Conservation (phyloP, 2,113 vertebrate species). For the Arizona elegans region DNA sequence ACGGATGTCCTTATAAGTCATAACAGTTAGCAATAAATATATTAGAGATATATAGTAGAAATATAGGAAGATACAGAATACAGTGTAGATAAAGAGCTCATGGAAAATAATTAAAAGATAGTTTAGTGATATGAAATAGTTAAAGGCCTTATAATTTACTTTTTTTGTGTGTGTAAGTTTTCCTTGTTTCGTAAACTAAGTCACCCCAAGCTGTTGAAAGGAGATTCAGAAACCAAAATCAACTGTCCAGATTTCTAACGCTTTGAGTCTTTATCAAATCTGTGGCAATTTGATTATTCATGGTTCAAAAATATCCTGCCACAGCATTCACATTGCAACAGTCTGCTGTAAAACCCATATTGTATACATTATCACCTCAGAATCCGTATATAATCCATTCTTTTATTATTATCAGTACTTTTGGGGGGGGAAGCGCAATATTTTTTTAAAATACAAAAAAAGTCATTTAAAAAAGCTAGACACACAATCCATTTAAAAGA, state of each 20-base stretch:
- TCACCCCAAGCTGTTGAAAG: background rate
- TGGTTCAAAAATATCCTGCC: background rate
- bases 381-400: background rate
- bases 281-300: background rate
- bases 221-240: background rate
- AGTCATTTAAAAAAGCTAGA: background rate
- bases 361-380: background rate
- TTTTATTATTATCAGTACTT: background rate
- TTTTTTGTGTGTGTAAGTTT: too few species aligned
- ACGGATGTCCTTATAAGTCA: too few species aligned
- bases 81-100: background rate
- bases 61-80: background rate
- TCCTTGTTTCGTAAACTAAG: too few species aligned
- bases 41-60: background rate
- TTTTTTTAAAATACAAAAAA: background rate
- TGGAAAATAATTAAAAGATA: background rate
- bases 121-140: background rate
- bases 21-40: too few species aligned
- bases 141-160: background rate
- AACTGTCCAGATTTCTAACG: background rate
- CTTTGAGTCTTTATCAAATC: background rate
- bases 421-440: background rate
- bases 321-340: background rate
- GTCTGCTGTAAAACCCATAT: background rate
- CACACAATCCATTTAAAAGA: background rate